phyloP scores from a whole-genome alignment of 1,140 invertebrate species.

The Drosophila guanche region DNA sequence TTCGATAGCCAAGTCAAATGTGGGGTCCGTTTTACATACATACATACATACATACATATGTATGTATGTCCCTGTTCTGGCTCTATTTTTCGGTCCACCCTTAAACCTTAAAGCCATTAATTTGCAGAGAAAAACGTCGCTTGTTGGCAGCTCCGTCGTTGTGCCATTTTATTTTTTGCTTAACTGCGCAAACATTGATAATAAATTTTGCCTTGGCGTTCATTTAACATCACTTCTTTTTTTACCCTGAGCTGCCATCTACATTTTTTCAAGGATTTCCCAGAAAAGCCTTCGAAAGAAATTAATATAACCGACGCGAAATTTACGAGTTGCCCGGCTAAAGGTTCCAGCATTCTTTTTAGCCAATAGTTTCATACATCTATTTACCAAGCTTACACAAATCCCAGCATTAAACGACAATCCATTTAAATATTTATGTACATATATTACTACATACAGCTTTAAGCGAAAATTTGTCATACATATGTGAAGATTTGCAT shows the following conservation, averaged over 20 bases:
- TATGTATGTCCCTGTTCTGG: constrained; percentile 5
- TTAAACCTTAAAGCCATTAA: constrained; percentile 20
- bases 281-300: constrained; percentile 33
- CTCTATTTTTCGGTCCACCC: constrained; percentile 19
- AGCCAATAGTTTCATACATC: constrained; percentile 24
- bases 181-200: constrained; percentile 16
- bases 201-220: constrained; percentile 30
- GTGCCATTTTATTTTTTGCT: constrained; percentile 39
- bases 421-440: no score
- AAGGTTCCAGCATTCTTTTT: constrained; percentile 20
- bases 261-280: constrained; percentile 43
- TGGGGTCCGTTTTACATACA: not conserved
- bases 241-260: constrained; percentile 18
- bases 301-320: constrained; percentile 31
- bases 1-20: constrained; percentile 9
- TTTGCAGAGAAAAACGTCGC: constrained; percentile 23
- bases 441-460: no score
- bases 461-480: no score
- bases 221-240: constrained; percentile 33
- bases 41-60: no score
- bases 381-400: no score
- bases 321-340: constrained; percentile 34
- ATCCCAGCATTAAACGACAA: no score
- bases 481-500: no score
- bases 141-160: not conserved